phyloP scores from a whole-genome alignment of 2,113 vertebrate genomes.

The Fukomys damarensis region DNA sequence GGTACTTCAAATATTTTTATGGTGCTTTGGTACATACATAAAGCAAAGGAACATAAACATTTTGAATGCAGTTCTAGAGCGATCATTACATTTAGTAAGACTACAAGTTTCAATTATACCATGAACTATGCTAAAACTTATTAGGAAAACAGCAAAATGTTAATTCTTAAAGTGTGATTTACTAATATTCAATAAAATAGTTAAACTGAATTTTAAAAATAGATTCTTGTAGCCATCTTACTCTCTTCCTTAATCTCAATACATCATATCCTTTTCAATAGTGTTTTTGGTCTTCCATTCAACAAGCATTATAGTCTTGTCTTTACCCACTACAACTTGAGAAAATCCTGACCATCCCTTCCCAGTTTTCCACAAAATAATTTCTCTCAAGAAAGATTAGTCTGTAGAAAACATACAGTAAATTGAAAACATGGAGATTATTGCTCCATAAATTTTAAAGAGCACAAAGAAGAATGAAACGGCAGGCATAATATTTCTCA shows the following conservation, averaged over 20 bases:
- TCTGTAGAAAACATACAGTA: background rate
- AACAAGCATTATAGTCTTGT: background rate
- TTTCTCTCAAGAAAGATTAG: background rate
- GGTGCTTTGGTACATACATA: background rate
- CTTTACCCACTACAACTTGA: background rate
- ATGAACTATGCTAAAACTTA: background rate
- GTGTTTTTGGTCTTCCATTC: background rate
- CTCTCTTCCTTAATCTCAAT: background rate
- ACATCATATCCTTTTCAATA: background rate
- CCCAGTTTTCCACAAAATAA: background rate
- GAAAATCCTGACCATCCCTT: background rate
- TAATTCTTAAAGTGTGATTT: background rate
- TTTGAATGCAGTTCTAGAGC: background rate
- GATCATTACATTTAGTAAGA: background rate
- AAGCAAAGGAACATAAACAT: background rate
- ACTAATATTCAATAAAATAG: background rate
- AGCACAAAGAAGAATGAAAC: background rate
- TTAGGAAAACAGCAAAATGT: background rate
- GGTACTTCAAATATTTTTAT: background rate
- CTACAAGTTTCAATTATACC: background rate
- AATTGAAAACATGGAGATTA: constrained; percentile 37
- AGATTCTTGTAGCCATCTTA: background rate
- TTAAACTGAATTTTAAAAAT: background rate
- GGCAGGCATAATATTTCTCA: background rate
- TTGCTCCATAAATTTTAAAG: background rate